A percentile compares a stretch with the other conserved stretches of the same genome.
Evolutionary conservation across 2,888 invertebrate genomes (phyloP).

Genomic region (Cylindroiulus punctatus): DNA sequence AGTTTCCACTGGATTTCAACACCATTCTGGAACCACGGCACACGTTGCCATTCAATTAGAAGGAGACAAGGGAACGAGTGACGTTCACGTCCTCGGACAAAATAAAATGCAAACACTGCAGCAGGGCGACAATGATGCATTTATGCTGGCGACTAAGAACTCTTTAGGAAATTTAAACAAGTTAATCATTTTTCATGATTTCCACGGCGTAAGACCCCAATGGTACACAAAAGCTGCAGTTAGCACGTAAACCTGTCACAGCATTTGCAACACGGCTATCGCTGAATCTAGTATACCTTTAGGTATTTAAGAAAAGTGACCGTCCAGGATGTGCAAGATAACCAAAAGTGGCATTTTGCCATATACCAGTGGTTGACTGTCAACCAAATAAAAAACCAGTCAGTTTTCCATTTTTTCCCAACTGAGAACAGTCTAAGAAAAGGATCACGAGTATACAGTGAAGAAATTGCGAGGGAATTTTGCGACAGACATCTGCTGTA

Average conservation of each 20-base stretch:
- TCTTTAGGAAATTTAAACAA: constrained; percentile 43
- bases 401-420: not conserved
- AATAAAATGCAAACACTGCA: constrained; percentile 3
- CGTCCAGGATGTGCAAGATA: constrained; percentile 36
- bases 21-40: constrained; percentile 60
- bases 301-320: constrained; percentile 44
- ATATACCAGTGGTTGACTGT: constrained; percentile 43
- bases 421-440: not conserved
- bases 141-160: constrained; percentile 45
- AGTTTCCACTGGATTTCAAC: constrained; percentile 60
- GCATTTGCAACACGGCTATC: not conserved
- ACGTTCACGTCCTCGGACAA: constrained; percentile 11
- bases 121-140: constrained; percentile 17
- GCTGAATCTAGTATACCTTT: not conserved
- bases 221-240: constrained; percentile 44
- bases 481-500: constrained; percentile 49
- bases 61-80: constrained; percentile 63
- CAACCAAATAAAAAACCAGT: not conserved
- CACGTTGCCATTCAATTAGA: constrained; percentile 60
- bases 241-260: too few relatives aligned
- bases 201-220: constrained; percentile 9
- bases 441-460: not conserved
- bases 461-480: constrained; percentile 11
- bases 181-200: constrained; percentile 53
- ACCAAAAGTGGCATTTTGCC: not conserved